These are phyloP conservation scores for Oxyscelio sp. DNA, from an alignment of 2,888 invertebrate species.

Conservation along the genomic window DNA sequence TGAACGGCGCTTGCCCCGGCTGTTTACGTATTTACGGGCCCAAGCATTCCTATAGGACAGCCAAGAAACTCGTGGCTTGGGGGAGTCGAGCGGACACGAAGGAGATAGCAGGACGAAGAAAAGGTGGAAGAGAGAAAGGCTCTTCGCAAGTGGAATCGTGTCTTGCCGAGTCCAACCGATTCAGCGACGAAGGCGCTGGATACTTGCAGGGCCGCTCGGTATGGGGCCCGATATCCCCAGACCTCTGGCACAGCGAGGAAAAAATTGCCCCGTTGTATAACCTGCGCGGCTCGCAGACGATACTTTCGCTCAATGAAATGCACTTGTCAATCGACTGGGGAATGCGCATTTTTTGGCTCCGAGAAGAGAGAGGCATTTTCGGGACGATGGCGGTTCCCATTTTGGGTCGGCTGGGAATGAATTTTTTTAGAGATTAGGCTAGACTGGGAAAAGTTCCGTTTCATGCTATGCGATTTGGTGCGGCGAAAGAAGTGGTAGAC, in stretches of 20 bases:
- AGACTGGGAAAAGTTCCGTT: too few species aligned
- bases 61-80: slow-evolving; percentile 59
- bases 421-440: too few species aligned
- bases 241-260: slow-evolving; percentile 53
- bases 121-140: slow-evolving; percentile 66
- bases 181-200: slow-evolving; percentile 40
- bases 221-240: slow-evolving; percentile 49
- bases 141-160: slow-evolving; percentile 45
- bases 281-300: slow-evolving; percentile 22
- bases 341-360: slow-evolving; percentile 6
- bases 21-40: slow-evolving; percentile 64
- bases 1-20: slow-evolving; percentile 80
- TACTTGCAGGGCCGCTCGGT: slow-evolving; percentile 54
- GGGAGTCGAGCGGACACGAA: slow-evolving; percentile 41
- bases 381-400: too few species aligned
- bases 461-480: too few species aligned
- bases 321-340: slow-evolving; percentile 30
- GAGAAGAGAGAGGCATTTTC: too few species aligned
- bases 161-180: slow-evolving; percentile 60
- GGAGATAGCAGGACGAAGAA: slow-evolving; percentile 55
- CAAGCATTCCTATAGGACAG: slow-evolving; percentile 68
- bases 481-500: too few species aligned
- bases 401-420: too few species aligned
- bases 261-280: slow-evolving; percentile 58
- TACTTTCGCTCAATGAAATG: slow-evolving; percentile 62